phyloP scores from a whole-genome alignment of 1,140 invertebrate species.

The Papilio aristodemus region DNA sequence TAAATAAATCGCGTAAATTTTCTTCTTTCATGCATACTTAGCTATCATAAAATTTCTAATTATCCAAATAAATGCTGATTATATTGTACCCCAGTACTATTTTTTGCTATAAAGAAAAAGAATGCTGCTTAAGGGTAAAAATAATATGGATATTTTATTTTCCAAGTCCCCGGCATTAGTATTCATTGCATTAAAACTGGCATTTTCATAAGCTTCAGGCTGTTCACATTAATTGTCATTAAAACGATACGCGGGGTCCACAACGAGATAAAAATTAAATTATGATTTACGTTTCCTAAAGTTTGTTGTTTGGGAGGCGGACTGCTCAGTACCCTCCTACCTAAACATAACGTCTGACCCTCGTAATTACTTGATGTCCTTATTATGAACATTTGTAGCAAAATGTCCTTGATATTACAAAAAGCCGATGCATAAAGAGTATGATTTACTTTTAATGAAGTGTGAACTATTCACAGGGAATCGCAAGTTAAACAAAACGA shows the following conservation, averaged over 20 bases:
- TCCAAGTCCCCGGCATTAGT: background rate
- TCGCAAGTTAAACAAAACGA: too few relatives aligned
- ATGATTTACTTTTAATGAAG: too few relatives aligned
- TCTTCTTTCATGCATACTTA: too few relatives aligned
- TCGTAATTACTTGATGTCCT: background rate
- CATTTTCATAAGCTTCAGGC: constrained; percentile 9
- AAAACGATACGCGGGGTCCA: constrained; percentile 3
- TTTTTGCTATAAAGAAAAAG: background rate
- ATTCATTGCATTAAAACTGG: constrained; percentile 14
- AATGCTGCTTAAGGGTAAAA: background rate
- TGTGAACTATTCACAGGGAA: too few relatives aligned
- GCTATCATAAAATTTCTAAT: too few relatives aligned
- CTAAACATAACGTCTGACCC: background rate
- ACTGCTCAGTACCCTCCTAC: background rate
- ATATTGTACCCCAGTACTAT: too few relatives aligned
- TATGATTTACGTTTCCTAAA: constrained; percentile 16
- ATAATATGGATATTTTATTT: constrained; percentile 1
- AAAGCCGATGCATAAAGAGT: too few relatives aligned
- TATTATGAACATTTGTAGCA: background rate
- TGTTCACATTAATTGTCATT: constrained; percentile 17
- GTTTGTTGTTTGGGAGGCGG: constrained; percentile 5
- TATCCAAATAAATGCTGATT: too few relatives aligned
- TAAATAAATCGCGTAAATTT: too few relatives aligned
- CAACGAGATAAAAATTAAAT: constrained; percentile 14
- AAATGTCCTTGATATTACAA: background rate